These are phyloP conservation scores for Neodiprion fabricii DNA, from an alignment of 1,140 invertebrate genomes.

Conservation along the genomic window DNA sequence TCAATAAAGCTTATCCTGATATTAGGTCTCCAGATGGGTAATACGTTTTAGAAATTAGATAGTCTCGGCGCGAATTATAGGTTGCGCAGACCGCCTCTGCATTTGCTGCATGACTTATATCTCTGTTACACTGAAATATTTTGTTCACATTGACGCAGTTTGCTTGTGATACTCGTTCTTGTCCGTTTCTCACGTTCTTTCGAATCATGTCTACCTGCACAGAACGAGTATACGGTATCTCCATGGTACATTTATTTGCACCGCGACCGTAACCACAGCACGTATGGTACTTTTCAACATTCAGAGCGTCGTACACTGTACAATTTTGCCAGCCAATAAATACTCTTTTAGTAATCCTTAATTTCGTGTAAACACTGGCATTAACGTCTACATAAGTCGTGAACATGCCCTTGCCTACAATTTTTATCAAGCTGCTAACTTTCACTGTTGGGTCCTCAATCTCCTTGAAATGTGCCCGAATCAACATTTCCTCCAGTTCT, in stretches of 20 bases:
- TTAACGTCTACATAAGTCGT: neutral
- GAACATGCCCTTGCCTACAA: neutral
- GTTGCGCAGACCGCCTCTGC: neutral
- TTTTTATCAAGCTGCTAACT: neutral
- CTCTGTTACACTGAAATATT: neutral
- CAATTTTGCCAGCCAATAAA: conserved; percentile 6
- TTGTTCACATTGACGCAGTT: neutral
- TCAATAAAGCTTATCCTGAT: neutral
- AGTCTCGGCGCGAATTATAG: neutral
- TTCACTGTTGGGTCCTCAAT: too few species aligned
- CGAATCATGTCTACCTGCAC: neutral
- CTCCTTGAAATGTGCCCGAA: too few species aligned
- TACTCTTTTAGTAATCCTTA: neutral
- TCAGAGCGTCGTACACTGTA: neutral
- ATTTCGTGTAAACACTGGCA: neutral
- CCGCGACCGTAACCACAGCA: conserved; percentile 4
- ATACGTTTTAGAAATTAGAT: neutral
- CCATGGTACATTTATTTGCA: neutral
- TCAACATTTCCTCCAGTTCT: too few species aligned
- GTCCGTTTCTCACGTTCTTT: neutral
- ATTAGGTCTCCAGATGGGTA: neutral
- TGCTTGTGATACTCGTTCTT: neutral
- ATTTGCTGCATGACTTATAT: neutral
- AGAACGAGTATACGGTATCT: neutral
- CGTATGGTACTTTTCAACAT: neutral